A percentile compares a stretch with the other conserved stretches of the same genome.
These are phyloP conservation scores for Dicrurus megarhynchus DNA, from an alignment of 2,113 vertebrate species.

Conservation along the genomic window DNA sequence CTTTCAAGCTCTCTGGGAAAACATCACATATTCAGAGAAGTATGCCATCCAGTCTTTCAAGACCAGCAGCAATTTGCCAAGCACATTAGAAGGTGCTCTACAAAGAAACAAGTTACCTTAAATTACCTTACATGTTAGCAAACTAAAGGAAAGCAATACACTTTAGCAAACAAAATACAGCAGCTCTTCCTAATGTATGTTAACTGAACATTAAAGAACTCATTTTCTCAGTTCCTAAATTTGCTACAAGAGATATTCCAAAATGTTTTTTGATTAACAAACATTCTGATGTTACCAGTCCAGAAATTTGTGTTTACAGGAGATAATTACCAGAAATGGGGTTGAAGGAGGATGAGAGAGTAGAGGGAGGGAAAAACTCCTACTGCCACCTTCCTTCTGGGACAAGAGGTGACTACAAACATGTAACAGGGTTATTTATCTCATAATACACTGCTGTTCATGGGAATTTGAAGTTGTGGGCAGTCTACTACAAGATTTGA, in stretches of 20 bases:
- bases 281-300: slow-evolving; percentile 54
- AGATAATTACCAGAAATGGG: slow-evolving; percentile 52
- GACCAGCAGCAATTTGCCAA: slow-evolving; percentile 56
- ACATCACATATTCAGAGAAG: slow-evolving; percentile 40
- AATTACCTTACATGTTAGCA: slow-evolving; percentile 36
- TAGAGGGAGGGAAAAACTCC: not conserved
- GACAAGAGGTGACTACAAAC: not conserved
- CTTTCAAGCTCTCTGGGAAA: slow-evolving; percentile 54
- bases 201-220: slow-evolving; percentile 55
- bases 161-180: slow-evolving; percentile 37
- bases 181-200: slow-evolving; percentile 23
- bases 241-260: slow-evolving; percentile 35
- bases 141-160: slow-evolving; percentile 45
- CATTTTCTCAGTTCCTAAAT: slow-evolving; percentile 41
- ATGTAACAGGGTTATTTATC: not conserved
- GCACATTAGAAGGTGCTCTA: slow-evolving; percentile 50
- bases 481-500: not conserved
- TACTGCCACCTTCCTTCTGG: not conserved
- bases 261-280: slow-evolving; percentile 59
- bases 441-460: slow-evolving; percentile 15
- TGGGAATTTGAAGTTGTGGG: not conserved
- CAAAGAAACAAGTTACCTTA: slow-evolving; percentile 54
- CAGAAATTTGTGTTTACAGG: slow-evolving; percentile 43
- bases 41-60: slow-evolving; percentile 59
- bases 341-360: slow-evolving; percentile 19